Base-by-base conservation (phyloP, 2,888 invertebrate genomes). In the Hyles lineata region DNA sequence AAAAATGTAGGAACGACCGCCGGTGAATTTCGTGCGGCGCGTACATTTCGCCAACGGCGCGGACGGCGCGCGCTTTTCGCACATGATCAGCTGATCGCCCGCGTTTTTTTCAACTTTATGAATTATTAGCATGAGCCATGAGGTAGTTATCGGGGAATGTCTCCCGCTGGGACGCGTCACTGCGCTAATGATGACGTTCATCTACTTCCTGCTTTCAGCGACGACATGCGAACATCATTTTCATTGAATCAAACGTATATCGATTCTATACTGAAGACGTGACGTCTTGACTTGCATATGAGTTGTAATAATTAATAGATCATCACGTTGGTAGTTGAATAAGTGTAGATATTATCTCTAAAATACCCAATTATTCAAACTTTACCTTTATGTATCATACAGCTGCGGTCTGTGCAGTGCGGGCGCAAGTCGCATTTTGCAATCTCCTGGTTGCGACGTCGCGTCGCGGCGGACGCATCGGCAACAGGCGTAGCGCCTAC, bases 1-100 rank as follows among this genome's bases (percentile, higher is more conserved):
- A 93, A 93, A 93, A 91, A 93, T 93, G 90, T 90, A 86, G 89
- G 84, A 35, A 81, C 90, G 87, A 88, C 85, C 90, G 85, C 87
- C 82, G 84, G 84, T 84, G 84, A 88, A 89, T 87, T 89, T 87
- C 86, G 88, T 89, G 87, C 86, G 88, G 86, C 82, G 90, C 92
- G 89, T 90, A 92, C 90, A 92, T 92, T 92, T 92, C 84, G 91
- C 92, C 88, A 89, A 90, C 87, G 87, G 82, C 85, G 79, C 79
- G 75, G 76, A 21, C 60, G 60, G 61, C 74, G 58, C 75, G 74
- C 74, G 70, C 58, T 71, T 78, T 82, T 77, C 78, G 73, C 75
- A 70, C 69, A 71, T 71, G 74, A 82, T 80, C 86, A 86, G 87
- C 87, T 86, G 87, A 85, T 84, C 77, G 67, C 63, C 55, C 70